Percentiles rank a stretch among this genome's conserved stretches.
These are phyloP conservation scores for Squalus acanthias DNA, from an alignment of 2,797 vertebrate genomes.

Conservation along the genomic window DNA sequence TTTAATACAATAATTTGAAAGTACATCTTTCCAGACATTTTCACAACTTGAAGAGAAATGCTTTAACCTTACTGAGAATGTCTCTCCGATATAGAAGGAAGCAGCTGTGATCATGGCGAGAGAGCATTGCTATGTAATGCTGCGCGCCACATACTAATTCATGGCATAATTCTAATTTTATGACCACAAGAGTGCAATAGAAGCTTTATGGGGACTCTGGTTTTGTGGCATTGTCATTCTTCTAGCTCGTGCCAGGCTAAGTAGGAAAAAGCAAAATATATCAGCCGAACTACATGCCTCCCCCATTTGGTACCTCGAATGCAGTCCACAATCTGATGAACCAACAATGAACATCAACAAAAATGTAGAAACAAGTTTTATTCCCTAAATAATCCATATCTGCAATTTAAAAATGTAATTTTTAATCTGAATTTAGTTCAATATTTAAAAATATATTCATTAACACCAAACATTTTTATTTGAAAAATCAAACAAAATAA, in stretches of 20 bases:
- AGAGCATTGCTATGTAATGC: background rate
- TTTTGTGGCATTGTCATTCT: constrained; percentile 14
- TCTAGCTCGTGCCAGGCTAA: background rate
- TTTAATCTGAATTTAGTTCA: background rate
- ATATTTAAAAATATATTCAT: constrained; percentile 19
- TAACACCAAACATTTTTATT: background rate
- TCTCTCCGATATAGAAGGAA: background rate
- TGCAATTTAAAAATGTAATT: background rate
- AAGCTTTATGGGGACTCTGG: background rate
- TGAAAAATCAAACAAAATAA: background rate
- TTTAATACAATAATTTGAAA: constrained; percentile 3
- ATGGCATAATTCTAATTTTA: constrained; percentile 27
- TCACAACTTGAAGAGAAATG: constrained; percentile 22
- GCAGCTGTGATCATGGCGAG: background rate
- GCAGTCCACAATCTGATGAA: background rate
- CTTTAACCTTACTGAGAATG: background rate
- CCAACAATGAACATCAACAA: background rate
- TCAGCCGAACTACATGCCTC: background rate
- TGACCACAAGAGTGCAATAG: background rate
- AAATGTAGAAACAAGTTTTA: background rate
- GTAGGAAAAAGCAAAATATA: background rate
- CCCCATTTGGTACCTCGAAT: background rate
- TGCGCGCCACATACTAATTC: background rate
- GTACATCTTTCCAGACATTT: constrained; percentile 18
- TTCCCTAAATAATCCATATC: background rate